Evolutionary conservation across 2,888 invertebrate genomes (phyloP), one percentile per base, ranked within the genome.

Genomic region (Odontocerum albicorne): DNA sequence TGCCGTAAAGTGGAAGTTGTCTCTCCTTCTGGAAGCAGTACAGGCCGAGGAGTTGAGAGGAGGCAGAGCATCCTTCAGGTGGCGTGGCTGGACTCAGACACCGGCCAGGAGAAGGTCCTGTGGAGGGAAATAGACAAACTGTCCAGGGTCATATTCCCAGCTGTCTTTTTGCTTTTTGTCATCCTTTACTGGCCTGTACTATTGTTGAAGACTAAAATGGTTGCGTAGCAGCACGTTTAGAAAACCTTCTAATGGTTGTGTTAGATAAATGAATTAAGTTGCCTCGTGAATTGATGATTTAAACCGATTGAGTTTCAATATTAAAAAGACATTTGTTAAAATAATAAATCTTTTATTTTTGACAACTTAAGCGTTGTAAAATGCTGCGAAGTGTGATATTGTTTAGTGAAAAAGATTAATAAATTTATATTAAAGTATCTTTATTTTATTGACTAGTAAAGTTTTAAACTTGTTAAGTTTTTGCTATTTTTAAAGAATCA

Each of bases 181-280:
- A 77, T 86, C 1, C 75, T 89, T 66, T 91, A 89, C 71, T 91
- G 90, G 90, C 88, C 89, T 1, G 85, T 89, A 56, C 72, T 91
- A 42, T 71, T 89, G 40, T 74, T 88, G 62, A 87, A 86, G 66
- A 86, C 85, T 0, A 77, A 77, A 20, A 54, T 58, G 61, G 68
- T 57, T 32, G 52, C 51, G 45, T 57, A 57, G 44, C 50, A 27
- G 19, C 32, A 46, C 33, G 38, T 17, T 16, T 22, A 8, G n/a
- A 42, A 20, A n/a, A 21, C 3, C 4, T 8, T 12, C 12, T 22
- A 39, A 33, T 19, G 49, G 49, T 49, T 49, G 49, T 49, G 49
- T 32, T 49, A 49, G 49, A 32, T 17, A 19, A 32, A 27, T 17
- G 35, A 16, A 15, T n/a, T n/a, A n/a, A n/a, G n/a, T n/a, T n/a